A percentile compares a stretch with the other conserved stretches of the same genome.
phyloP scores from a whole-genome alignment of 2,888 invertebrate species.

The Ophioninae sp. region DNA sequence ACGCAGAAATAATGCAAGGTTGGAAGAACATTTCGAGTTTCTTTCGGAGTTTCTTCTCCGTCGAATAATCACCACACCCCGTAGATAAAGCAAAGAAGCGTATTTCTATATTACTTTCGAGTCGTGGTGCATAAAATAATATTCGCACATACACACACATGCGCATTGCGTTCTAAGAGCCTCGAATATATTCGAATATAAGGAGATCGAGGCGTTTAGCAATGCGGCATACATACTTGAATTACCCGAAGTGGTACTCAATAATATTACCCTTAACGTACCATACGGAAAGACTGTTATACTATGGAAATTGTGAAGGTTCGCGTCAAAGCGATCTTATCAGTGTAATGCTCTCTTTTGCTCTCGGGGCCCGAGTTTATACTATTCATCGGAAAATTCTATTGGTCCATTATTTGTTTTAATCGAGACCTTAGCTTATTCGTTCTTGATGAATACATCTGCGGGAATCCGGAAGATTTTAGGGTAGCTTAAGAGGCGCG shows the following conservation, averaged over 20 bases:
- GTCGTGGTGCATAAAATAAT: conserved; percentile 52
- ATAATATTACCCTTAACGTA: conserved; percentile 63
- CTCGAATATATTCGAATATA: conserved; percentile 54
- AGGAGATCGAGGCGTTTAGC: conserved; percentile 45
- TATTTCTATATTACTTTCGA: conserved; percentile 62
- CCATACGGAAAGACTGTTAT: conserved; percentile 65
- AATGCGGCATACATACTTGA: conserved; percentile 59
- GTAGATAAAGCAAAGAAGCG: conserved; percentile 50
- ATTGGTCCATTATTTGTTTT: background rate
- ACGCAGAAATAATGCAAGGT: background rate
- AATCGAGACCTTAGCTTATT: background rate
- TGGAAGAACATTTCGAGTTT: conserved; percentile 48
- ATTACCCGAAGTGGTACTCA: conserved; percentile 53
- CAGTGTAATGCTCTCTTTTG: background rate
- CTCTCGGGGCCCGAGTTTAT: background rate
- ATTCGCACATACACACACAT: conserved; percentile 42
- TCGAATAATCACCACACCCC: conserved; percentile 47
- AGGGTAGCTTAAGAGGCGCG: background rate
- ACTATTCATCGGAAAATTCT: conserved; percentile 52
- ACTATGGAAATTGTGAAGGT: conserved; percentile 63
- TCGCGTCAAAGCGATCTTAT: no score
- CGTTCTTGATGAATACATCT: conserved; percentile 1
- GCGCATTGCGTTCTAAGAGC: conserved; percentile 30
- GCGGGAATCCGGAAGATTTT: background rate
- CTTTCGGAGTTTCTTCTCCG: conserved; percentile 34